These are phyloP conservation scores for Lasioglossum leucozonium DNA, from an alignment of 2,888 invertebrate genomes.

Conservation along the genomic window DNA sequence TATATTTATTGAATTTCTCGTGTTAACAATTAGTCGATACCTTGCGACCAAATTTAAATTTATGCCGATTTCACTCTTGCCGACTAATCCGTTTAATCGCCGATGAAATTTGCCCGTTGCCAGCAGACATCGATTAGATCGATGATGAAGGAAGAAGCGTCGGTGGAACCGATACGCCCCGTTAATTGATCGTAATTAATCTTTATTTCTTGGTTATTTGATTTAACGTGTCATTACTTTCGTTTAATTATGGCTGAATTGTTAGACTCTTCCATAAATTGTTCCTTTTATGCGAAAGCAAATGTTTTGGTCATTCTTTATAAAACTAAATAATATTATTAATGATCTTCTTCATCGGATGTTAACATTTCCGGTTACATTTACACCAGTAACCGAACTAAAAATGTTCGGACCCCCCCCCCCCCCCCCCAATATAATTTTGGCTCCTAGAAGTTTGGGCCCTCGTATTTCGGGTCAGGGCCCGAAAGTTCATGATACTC, in stretches of 20 bases:
- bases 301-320: neutral
- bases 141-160: neutral
- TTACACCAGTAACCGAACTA: too few species aligned
- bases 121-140: neutral
- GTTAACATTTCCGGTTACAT: too few species aligned
- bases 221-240: neutral
- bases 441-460: too few species aligned
- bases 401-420: too few species aligned
- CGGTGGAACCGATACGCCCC: neutral
- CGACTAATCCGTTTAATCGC: constrained; percentile 16
- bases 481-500: too few species aligned
- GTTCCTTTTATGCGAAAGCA: neutral
- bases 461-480: too few species aligned
- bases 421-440: too few species aligned
- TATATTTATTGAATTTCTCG: neutral
- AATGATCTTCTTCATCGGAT: neutral
- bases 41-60: neutral
- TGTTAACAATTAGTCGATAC: neutral
- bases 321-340: neutral
- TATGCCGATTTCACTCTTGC: neutral
- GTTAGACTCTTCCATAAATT: neutral
- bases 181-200: neutral
- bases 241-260: neutral
- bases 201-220: neutral
- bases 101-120: neutral